Base-by-base conservation (phyloP, 2,797 vertebrate species). In the Schizopygopsis pylzovi region DNA sequence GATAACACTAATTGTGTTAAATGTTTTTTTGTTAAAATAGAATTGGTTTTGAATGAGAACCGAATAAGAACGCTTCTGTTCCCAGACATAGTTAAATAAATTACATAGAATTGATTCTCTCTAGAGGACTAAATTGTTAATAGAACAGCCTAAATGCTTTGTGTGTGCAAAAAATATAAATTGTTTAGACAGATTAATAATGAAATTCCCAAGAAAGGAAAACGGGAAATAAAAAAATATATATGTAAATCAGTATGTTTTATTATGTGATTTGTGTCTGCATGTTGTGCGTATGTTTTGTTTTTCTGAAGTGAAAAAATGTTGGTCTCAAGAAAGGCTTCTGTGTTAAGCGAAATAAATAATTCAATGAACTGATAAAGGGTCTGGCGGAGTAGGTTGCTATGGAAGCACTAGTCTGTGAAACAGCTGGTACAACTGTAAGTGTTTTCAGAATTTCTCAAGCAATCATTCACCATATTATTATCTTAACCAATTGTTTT, bases 291-390 rank as follows among this genome's bases (percentile, higher is more conserved):
- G 25, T 78, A 37, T 70, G 83, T 71, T 76, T 56, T 85, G 28
- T 65, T 78, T 73, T 59, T 76, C 43, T 80, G 76, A 85, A 72
- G 85, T 43, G 70, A 83, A 83, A 84, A 65, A 67, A 75, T 81
- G 52, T 72, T 90, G 49, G 1, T 86, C 68, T 90, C 61, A 70
- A 47, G 47, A 87, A 78, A 70, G 54, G 39, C 68, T 86, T 41
- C 47, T 49, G 86, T 28, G 83, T 86, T 90, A 45, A 52, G 76
- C 65, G 88, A 82, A 87, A 91, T 94, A 83, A 93, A 94, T 95
- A 82, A 93, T 94, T 93, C 90, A 93, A 90, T 10, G 75, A 79
- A 90, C 84, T 87, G 83, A 89, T 89, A 89, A 67, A 81, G 73
- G 88, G 89, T 88, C 33, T 87, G 84, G 86, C 81, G 86, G 86